A percentile compares a stretch with the other conserved stretches of the same genome.
These are phyloP conservation scores for Chelonus formosanus DNA, from an alignment of 2,888 invertebrate species.

Conservation along the genomic window DNA sequence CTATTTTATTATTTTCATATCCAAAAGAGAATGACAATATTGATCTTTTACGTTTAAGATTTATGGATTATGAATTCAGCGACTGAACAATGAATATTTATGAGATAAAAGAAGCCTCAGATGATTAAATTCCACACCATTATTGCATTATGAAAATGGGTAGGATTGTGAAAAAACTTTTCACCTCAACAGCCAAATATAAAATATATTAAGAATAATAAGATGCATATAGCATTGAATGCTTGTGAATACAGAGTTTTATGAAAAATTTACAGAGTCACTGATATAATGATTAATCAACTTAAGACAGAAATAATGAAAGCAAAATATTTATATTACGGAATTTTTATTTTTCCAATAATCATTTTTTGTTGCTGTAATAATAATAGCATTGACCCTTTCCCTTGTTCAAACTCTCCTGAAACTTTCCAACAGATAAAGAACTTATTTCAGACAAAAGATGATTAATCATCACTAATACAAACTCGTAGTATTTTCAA, in stretches of 20 bases:
- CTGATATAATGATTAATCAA: no score
- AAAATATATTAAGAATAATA: background rate
- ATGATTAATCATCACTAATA: constrained; percentile 11
- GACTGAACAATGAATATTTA: constrained; percentile 31
- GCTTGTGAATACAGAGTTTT: no score
- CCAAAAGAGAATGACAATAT: constrained; percentile 13
- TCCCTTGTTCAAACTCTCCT: background rate
- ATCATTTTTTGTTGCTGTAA: background rate
- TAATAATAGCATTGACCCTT: background rate
- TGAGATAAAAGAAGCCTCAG: constrained; percentile 16
- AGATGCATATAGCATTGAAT: background rate
- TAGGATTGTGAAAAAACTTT: constrained; percentile 25
- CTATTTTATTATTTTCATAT: background rate
- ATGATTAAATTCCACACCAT: constrained; percentile 27
- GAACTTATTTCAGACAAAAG: background rate
- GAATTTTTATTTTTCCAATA: constrained; percentile 1
- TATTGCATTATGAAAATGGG: constrained; percentile 30
- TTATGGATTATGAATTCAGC: constrained; percentile 25
- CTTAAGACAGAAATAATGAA: background rate
- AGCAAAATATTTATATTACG: background rate
- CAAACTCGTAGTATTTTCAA: constrained; percentile 1
- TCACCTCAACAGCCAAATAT: background rate
- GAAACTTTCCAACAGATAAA: constrained; percentile 7
- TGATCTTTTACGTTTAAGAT: constrained; percentile 13
- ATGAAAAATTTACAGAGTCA: no score